phyloP scores from a whole-genome alignment of 2,888 invertebrate genomes.

The Heliconius hortense region DNA sequence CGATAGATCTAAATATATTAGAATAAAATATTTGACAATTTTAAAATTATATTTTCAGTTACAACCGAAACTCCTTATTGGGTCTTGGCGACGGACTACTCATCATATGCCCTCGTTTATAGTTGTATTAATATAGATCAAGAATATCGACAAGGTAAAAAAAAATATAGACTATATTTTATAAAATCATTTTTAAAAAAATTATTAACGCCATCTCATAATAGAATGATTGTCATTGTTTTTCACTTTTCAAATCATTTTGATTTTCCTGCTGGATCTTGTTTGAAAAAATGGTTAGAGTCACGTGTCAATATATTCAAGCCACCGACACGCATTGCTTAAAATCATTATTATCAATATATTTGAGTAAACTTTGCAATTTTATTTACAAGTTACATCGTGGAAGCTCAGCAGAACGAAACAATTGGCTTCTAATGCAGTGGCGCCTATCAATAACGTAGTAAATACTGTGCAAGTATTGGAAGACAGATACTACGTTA shows the following conservation, averaged over 20 bases:
- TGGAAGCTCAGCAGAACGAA: slow-evolving; percentile 66
- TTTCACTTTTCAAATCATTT: neutral
- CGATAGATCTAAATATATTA: no score
- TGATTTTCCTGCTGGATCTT: neutral
- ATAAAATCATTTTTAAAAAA: no score
- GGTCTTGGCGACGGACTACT: slow-evolving; percentile 85
- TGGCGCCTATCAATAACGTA: slow-evolving; percentile 39
- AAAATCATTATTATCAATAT: neutral
- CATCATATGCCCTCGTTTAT: slow-evolving; percentile 83
- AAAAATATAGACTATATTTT: no score
- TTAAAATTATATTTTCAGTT: slow-evolving; percentile 48
- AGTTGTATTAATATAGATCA: slow-evolving; percentile 74
- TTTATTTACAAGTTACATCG: slow-evolving; percentile 48
- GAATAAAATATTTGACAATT: no score
- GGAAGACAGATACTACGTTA: slow-evolving; percentile 54
- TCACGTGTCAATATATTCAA: no score
- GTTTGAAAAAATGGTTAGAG: neutral
- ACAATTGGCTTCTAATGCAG: slow-evolving; percentile 42
- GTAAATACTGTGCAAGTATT: slow-evolving; percentile 52
- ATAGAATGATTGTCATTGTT: neutral
- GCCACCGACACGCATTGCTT: no score
- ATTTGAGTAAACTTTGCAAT: neutral
- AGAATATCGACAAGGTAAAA: slow-evolving; percentile 57
- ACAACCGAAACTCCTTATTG: slow-evolving; percentile 67
- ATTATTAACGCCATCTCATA: neutral